These are phyloP conservation scores for Diarsia rubi DNA, from an alignment of 2,888 invertebrate genomes.

Conservation along the genomic window DNA sequence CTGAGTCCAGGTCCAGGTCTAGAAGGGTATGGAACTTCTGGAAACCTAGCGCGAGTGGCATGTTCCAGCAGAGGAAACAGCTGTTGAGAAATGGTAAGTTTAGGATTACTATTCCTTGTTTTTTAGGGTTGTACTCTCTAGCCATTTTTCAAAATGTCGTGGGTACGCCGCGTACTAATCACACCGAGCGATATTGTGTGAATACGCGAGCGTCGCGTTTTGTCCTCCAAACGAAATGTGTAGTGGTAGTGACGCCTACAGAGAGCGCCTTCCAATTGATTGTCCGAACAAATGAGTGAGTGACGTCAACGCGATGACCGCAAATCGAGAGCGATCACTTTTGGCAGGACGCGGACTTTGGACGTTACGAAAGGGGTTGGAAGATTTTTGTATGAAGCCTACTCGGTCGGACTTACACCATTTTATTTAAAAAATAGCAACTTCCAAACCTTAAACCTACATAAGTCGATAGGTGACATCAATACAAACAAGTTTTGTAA, in stretches of 20 bases:
- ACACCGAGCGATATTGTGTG: background rate
- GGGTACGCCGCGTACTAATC: background rate
- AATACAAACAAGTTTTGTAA: too few species aligned
- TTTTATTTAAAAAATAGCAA: too few species aligned
- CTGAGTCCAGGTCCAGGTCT: conserved; percentile 88
- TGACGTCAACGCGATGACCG: background rate
- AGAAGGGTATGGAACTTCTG: conserved; percentile 86
- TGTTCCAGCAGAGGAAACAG: conserved; percentile 92
- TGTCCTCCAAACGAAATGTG: background rate
- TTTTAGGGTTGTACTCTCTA: background rate
- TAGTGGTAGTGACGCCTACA: background rate
- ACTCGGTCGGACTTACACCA: too few species aligned
- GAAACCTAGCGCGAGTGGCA: conserved; percentile 80
- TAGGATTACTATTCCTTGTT: background rate
- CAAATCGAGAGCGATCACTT: background rate
- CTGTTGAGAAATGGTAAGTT: conserved; percentile 93
- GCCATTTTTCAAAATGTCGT: background rate
- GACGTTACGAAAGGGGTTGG: background rate
- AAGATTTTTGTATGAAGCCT: too few species aligned
- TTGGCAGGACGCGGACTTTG: background rate
- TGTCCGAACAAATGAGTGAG: background rate
- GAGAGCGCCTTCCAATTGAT: background rate
- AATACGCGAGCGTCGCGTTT: background rate
- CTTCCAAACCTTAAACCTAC: too few species aligned
- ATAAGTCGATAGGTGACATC: too few species aligned